A percentile compares a stretch with the other conserved stretches of the same genome.
These are phyloP conservation scores for Anoplopoma fimbria DNA, from an alignment of 2,113 vertebrate species.

Conservation along the genomic window DNA sequence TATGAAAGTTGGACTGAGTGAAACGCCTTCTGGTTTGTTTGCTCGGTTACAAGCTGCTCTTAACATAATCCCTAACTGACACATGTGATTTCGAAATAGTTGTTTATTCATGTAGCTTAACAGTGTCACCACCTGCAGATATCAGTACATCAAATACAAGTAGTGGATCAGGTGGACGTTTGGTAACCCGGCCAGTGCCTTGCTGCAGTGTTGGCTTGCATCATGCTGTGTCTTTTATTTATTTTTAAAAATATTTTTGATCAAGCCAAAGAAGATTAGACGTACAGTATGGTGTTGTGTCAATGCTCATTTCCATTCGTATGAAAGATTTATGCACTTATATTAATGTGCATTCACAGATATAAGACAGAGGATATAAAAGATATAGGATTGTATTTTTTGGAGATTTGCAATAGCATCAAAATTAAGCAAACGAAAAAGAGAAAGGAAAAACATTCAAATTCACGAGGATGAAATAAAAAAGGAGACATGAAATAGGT, in stretches of 20 bases:
- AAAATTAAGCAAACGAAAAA: background rate
- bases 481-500: background rate
- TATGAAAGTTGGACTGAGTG: background rate
- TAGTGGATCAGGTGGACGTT: background rate
- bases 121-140: background rate
- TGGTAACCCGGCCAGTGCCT: constrained; percentile 1
- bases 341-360: background rate
- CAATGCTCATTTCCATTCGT: background rate
- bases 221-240: background rate
- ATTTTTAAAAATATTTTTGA: no score
- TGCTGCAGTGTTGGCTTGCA: constrained; percentile 16
- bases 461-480: background rate
- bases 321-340: background rate
- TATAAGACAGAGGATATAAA: background rate
- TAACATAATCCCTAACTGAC: background rate
- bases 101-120: background rate
- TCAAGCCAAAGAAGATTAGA: background rate
- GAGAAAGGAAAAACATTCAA: background rate
- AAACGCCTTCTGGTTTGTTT: background rate
- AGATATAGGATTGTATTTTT: background rate
- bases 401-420: background rate
- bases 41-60: background rate
- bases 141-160: background rate
- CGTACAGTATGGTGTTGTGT: background rate
- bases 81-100: background rate